A percentile compares a stretch with the other conserved stretches of the same genome.
Evolutionary conservation across 37 sponge, comb jelly and placozoan species (phyloP).

Genomic region (Theonella swinhoei): DNA sequence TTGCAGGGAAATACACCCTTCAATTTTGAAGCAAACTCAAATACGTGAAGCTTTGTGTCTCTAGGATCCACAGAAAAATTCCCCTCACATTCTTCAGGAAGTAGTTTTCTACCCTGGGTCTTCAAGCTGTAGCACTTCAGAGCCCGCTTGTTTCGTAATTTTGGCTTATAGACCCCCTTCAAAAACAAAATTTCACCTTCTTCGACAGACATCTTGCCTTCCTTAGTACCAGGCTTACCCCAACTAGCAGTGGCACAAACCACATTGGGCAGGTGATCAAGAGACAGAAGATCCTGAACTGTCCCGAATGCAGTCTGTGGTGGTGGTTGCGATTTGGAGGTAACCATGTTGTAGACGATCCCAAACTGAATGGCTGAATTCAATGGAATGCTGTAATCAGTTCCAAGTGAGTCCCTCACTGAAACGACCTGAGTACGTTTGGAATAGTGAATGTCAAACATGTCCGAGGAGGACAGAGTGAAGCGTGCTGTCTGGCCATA

Average conservation of each 20-base stretch:
- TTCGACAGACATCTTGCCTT: neutral
- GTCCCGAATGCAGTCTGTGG: neutral
- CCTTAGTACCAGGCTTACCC: neutral
- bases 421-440: constrained; percentile 16
- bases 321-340: neutral
- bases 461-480: constrained; percentile 31
- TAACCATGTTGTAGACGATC: neutral
- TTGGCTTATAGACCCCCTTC: neutral
- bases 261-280: neutral
- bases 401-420: constrained; percentile 5
- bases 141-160: neutral
- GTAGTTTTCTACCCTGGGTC: neutral
- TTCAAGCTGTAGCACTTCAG: neutral
- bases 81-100: constrained; percentile 5
- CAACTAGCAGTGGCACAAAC: constrained; percentile 3
- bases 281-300: constrained; percentile 3
- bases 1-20: neutral
- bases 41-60: neutral
- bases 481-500: neutral
- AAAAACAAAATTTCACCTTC: neutral
- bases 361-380: constrained; percentile 39
- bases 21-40: neutral
- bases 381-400: constrained; percentile 16
- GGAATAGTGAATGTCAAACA: constrained; percentile 31
- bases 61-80: neutral